Base-by-base conservation (phyloP, 2,113 vertebrate species). In the Todiramphus saurophagus region DNA sequence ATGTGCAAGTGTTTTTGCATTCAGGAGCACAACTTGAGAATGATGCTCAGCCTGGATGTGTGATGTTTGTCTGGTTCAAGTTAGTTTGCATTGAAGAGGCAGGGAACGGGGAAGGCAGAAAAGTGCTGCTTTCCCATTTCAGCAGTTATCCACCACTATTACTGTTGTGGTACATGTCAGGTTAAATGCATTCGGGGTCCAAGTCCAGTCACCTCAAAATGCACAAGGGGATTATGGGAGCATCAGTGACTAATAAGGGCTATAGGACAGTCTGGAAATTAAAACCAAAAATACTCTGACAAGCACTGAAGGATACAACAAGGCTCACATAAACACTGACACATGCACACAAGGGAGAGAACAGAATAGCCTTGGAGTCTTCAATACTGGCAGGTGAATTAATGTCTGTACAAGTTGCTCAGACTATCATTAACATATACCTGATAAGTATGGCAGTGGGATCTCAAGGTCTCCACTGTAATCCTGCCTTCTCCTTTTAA, bases 401-500 rank as follows among this genome's bases (percentile, higher is more conserved):
- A 84, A 92, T 75, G 62, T 76, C 89, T 94, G 56, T 53, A 84
- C 72, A 92, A 92, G 83, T 78, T 93, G 35, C 74, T 95, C 70
- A 63, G 81, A 59, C 58, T 48, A 75, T 84, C 91, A 92, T 96
- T 93, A 91, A 59, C 67, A 86, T 86, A 94, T 37, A 85, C 72
- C 64, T 84, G 94, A 80, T 90, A 87, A 92, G 63, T 83, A 83
- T 94, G 80, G 80, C 80, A 93, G 77, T 75, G 92, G 35, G 83
- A 94, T 94, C 81, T 93, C 89, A 94, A 96, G 93, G 78, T 91
- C 90, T 94, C 82, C 74, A 43, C 90, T 66, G 48, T 94, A 96
- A 85, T 91, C 83, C 66, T 75, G 51, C 74, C 63, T 88, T 72
- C 62, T 85, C 63, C 66, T 93, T 93, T 95, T 93, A 96, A 96